phyloP scores from a whole-genome alignment of 2,888 invertebrate genomes.

The Dynastes tityus region DNA sequence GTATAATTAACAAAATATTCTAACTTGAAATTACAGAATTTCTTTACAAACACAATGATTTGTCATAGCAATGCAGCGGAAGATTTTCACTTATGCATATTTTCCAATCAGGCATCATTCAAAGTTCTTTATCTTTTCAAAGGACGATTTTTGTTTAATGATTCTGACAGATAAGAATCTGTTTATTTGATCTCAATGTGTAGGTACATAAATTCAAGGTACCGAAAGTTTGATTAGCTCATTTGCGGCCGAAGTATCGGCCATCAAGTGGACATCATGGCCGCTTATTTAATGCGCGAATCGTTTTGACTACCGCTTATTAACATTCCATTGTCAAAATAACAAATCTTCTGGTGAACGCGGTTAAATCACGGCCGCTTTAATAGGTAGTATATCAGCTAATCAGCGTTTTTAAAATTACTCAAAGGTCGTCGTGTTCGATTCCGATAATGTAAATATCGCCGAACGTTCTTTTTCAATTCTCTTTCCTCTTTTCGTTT shows the following conservation, averaged over 20 bases:
- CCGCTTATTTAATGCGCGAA: constrained; percentile 8
- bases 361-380: constrained; percentile 33
- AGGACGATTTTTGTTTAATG: too few relatives aligned
- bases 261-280: not conserved
- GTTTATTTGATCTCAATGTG: too few relatives aligned
- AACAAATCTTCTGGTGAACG: constrained; percentile 25
- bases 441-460: constrained; percentile 37
- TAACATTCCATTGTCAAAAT: constrained; percentile 39
- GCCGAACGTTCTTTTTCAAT: not conserved
- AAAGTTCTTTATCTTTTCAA: too few relatives aligned
- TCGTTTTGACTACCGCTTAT: constrained; percentile 21
- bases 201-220: not conserved
- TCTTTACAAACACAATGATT: too few relatives aligned
- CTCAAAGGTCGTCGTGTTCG: constrained; percentile 24
- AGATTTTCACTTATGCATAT: too few relatives aligned
- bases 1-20: too few relatives aligned
- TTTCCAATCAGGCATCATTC: too few relatives aligned
- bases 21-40: too few relatives aligned
- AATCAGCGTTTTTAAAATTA: constrained; percentile 42
- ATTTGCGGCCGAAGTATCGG: not conserved
- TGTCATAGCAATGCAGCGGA: too few relatives aligned
- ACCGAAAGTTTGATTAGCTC: not conserved
- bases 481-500: constrained; percentile 25
- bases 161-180: too few relatives aligned
- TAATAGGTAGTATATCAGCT: constrained; percentile 30